These are phyloP conservation scores for Drosophila grimshawi DNA, from an alignment of 1,140 invertebrate species.

Conservation along the genomic window DNA sequence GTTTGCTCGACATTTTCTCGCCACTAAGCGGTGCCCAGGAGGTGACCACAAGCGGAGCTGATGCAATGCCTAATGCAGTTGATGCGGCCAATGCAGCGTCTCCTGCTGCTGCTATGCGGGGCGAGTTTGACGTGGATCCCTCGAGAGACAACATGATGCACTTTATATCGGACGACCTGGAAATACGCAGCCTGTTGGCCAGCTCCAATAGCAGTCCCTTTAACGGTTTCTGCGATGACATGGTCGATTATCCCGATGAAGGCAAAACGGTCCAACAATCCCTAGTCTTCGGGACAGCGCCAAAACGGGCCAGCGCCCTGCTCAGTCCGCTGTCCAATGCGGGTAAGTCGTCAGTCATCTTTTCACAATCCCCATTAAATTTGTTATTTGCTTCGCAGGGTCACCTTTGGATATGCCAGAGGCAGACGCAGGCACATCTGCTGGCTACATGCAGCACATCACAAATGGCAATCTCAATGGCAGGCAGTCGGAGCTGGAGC, in stretches of 20 bases:
- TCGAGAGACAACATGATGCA: conserved; percentile 59
- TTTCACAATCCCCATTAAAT: background rate
- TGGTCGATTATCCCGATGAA: background rate
- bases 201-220: conserved; percentile 39
- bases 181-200: conserved; percentile 62
- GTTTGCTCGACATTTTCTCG: conserved; percentile 62
- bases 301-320: background rate
- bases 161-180: conserved; percentile 60
- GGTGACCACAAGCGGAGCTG: background rate
- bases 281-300: background rate
- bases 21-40: conserved; percentile 20
- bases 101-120: background rate
- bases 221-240: conserved; percentile 49
- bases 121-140: conserved; percentile 39
- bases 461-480: conserved; percentile 26
- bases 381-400: conserved; percentile 12
- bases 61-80: background rate
- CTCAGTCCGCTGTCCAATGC: background rate
- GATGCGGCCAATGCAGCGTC: background rate
- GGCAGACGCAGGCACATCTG: conserved; percentile 9
- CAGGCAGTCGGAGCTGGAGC: background rate
- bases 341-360: conserved; percentile 1
- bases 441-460: conserved; percentile 30
- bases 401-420: conserved; percentile 34
- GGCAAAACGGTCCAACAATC: conserved; percentile 4